phyloP scores from a whole-genome alignment of 2,888 invertebrate species.

The Ennomos quercinarius region DNA sequence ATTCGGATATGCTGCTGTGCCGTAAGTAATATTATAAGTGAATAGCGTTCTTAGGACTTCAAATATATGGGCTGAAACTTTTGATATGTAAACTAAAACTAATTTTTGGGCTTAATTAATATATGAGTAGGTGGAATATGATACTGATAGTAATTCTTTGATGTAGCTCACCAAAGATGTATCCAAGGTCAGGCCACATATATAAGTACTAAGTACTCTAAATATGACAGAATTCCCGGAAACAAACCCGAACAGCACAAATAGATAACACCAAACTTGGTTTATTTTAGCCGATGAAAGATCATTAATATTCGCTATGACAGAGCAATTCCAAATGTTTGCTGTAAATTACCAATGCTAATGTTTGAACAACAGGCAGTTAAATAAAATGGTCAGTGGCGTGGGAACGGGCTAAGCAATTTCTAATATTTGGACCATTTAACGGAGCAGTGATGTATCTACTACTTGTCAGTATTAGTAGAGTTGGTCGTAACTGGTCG shows the following conservation, averaged over 20 bases:
- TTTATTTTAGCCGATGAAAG: slow-evolving; percentile 49
- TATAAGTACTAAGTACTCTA: neutral
- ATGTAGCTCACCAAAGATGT: too few relatives aligned
- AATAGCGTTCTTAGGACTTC: too few relatives aligned
- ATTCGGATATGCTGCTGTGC: too few relatives aligned
- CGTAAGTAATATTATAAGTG: too few relatives aligned
- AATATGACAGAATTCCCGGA: slow-evolving; percentile 7
- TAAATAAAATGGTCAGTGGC: slow-evolving; percentile 35
- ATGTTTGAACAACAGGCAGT: slow-evolving; percentile 52
- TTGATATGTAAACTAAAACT: too few relatives aligned
- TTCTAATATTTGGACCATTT: slow-evolving; percentile 22
- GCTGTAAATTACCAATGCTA: slow-evolving; percentile 64
- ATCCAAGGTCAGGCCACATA: too few relatives aligned
- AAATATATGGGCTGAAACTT: too few relatives aligned
- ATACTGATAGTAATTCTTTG: too few relatives aligned
- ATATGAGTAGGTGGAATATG: too few relatives aligned
- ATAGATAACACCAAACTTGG: slow-evolving; percentile 37
- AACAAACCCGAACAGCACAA: slow-evolving; percentile 22
- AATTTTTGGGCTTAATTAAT: too few relatives aligned
- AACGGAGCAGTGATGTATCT: neutral
- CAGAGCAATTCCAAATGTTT: slow-evolving; percentile 69
- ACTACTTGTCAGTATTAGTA: neutral
- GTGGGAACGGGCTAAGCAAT: slow-evolving; percentile 40
- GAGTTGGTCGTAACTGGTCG: too few relatives aligned
- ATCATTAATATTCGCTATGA: slow-evolving; percentile 70